Evolutionary conservation across 2,797 vertebrate genomes (phyloP), one percentile per base, ranked within the genome.

Genomic region (Molossus alvarezi): DNA sequence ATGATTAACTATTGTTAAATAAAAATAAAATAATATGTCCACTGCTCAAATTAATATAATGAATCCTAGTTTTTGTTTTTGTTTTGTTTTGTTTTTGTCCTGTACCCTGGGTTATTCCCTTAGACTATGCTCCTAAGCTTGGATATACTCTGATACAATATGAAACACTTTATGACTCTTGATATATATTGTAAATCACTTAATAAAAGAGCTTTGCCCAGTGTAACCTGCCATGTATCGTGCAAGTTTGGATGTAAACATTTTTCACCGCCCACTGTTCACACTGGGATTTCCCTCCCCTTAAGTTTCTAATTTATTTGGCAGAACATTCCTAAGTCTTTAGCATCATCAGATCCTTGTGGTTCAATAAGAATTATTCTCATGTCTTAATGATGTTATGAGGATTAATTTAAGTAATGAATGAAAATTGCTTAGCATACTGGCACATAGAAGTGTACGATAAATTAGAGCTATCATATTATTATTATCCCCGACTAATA

Each of bases 381-480:
- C 6, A 71, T 93, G 71, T 91, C 72, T 93, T 94, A 95, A 90
- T 88, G 65, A 94, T 79, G 48, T 92, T 96, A 82, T 93, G 33
- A 95, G 62, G 79, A 96, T 96, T 95, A 93, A 96, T 94, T 97
- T 94, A 91, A 97, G 67, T 87, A 96, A 97, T 64, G 64, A 95
- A 94, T 94, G 69, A 95, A 97, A 95, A 95, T 83, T 93, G 69
- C 88, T 94, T 77, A 80, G 58, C 37, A 71, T 60, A 79, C 81
- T 92, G 55, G 84, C 84, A 97, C 37, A 85, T 79, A 8, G 20
- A 97, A 91, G 41, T 75, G 45, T 93, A 95, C 14, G 1, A 97
- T 95, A 96, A 96, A 96, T 96, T 96, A 88, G 73, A 96, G 72
- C 84, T 94, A 80, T 90, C n/a, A 62, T 91, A 29, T 88, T 95